A percentile compares a stretch with the other conserved stretches of the same genome.
Conservation (phyloP, 2,113 vertebrate genomes). For the Ictalurus punctatus region DNA sequence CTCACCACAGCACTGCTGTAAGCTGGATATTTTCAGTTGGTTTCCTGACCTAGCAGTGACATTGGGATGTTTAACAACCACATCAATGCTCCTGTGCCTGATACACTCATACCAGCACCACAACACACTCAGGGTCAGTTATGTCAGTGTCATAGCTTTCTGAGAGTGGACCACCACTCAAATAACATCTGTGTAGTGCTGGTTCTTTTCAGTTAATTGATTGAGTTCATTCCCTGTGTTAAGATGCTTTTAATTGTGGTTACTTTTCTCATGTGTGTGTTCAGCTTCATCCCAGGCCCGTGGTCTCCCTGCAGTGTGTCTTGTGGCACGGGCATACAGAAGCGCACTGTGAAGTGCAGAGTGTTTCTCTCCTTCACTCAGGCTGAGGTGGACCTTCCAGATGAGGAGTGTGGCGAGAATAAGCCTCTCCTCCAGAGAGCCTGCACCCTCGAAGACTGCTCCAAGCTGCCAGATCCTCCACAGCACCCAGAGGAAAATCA, state of each 20-base stretch:
- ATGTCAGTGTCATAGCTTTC: background rate
- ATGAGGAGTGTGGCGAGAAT: constrained; percentile 81
- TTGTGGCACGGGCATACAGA: constrained; percentile 80
- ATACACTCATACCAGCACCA: background rate
- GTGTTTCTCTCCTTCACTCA: constrained; percentile 85
- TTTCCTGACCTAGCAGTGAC: background rate
- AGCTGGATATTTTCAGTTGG: background rate
- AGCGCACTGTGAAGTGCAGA: constrained; percentile 79
- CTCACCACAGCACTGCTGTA: background rate
- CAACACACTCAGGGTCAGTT: background rate
- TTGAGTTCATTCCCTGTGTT: background rate
- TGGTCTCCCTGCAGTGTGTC: constrained; percentile 88
- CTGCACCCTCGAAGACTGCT: constrained; percentile 76
- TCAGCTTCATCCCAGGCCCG: constrained; percentile 83
- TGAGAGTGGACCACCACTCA: too few relatives aligned
- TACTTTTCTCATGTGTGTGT: constrained; percentile 12
- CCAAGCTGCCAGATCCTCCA: constrained; percentile 55
- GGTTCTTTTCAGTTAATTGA: background rate
- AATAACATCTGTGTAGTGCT: background rate
- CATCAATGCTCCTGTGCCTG: background rate
- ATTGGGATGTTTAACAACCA: background rate
- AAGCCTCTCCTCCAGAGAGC: constrained; percentile 68
- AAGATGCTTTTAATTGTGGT: background rate
- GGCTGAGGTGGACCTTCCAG: constrained; percentile 83
- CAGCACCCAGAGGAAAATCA: constrained; percentile 40